phyloP scores from a whole-genome alignment of 2,888 invertebrate species.

The Gastrophysa polygoni region DNA sequence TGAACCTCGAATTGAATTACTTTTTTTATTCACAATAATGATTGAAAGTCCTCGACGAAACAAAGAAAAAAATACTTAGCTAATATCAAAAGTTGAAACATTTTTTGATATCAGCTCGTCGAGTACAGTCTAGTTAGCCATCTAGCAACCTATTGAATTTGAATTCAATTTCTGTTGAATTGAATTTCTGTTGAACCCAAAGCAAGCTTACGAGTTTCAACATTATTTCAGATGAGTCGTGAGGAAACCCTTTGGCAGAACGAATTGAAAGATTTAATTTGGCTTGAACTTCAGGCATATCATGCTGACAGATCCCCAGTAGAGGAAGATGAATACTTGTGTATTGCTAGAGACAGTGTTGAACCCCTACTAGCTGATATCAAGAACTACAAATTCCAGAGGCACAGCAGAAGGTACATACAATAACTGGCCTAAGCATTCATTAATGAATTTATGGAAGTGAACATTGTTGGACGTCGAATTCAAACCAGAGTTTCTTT shows the following conservation, averaged over 20 bases:
- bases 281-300: conserved; percentile 89
- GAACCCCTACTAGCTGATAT: conserved; percentile 75
- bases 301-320: conserved; percentile 75
- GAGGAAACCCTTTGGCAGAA: conserved; percentile 90
- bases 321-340: conserved; percentile 80
- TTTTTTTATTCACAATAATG: too few relatives aligned
- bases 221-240: conserved; percentile 71
- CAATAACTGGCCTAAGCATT: too few relatives aligned
- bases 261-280: conserved; percentile 86
- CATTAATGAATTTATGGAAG: too few relatives aligned
- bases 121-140: background rate
- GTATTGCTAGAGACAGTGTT: conserved; percentile 74
- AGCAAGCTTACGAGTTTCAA: background rate
- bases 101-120: too few relatives aligned
- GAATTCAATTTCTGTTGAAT: conserved; percentile 4
- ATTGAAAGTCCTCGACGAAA: too few relatives aligned
- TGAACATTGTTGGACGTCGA: too few relatives aligned
- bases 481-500: background rate
- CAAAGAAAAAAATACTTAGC: too few relatives aligned
- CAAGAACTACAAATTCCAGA: conserved; percentile 71
- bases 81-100: too few relatives aligned
- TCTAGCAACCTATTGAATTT: background rate
- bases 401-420: conserved; percentile 41
- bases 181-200: too few relatives aligned
- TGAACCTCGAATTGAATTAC: too few relatives aligned